phyloP scores from a whole-genome alignment of 2,113 vertebrate species.

The Columba livia region DNA sequence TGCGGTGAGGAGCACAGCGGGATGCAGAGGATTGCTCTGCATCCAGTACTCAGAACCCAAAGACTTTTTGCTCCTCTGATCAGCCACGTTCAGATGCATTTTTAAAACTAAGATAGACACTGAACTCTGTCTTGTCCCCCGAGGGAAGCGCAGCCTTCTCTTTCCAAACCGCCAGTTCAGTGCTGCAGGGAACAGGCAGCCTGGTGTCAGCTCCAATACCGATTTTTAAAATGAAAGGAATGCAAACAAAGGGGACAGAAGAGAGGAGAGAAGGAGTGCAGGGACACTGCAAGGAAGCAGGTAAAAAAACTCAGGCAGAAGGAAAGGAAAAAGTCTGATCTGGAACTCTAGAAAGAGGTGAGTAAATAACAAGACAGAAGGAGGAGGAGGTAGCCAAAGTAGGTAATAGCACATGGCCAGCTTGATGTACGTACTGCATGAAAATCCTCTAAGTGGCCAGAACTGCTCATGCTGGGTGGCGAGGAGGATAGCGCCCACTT shows the following conservation, averaged over 20 bases:
- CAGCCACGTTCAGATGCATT: conserved; percentile 32
- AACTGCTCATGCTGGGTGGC: not conserved
- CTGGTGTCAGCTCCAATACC: conserved; percentile 32
- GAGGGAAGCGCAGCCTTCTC: conserved; percentile 32
- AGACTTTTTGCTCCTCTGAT: conserved; percentile 26
- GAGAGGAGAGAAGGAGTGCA: not conserved
- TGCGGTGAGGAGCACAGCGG: not conserved
- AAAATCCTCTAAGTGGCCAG: not conserved
- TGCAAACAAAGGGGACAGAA: not conserved
- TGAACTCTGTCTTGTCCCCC: conserved; percentile 37
- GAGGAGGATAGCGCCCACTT: not conserved
- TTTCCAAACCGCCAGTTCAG: not conserved
- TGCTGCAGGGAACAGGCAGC: conserved; percentile 45
- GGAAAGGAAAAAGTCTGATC: not conserved
- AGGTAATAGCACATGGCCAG: not conserved
- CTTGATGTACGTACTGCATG: not conserved
- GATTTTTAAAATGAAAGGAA: conserved; percentile 24
- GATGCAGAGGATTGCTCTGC: not conserved
- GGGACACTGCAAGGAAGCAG: not conserved
- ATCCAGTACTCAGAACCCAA: not conserved
- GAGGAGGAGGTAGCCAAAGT: not conserved
- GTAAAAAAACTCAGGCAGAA: not conserved
- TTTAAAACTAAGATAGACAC: conserved; percentile 48
- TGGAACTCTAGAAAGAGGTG: not conserved
- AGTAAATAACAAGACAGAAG: not conserved